A percentile compares a stretch with the other conserved stretches of the same genome.
Conservation (phyloP, 1,140 invertebrate species). For the Drosophila repletoides region DNA sequence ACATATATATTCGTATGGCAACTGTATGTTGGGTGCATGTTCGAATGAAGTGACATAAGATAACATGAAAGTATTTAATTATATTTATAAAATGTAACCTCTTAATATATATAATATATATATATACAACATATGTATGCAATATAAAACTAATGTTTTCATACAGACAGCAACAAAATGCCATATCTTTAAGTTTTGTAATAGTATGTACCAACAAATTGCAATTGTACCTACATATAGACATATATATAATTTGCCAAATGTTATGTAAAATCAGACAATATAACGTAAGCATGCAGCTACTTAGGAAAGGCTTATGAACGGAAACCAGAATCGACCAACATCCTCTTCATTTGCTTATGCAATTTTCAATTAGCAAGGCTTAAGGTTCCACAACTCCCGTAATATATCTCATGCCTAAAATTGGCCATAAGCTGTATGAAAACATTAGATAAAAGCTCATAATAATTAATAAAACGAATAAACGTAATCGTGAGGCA, state of each 20-base stretch:
- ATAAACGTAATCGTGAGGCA: slow-evolving; percentile 51
- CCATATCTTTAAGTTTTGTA: slow-evolving; percentile 35
- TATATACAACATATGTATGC: slow-evolving; percentile 25
- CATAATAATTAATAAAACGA: slow-evolving; percentile 76
- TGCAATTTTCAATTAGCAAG: slow-evolving; percentile 66
- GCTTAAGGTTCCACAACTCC: slow-evolving; percentile 52
- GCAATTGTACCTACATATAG: slow-evolving; percentile 26
- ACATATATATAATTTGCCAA: slow-evolving; percentile 51
- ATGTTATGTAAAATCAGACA: slow-evolving; percentile 32
- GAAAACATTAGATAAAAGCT: slow-evolving; percentile 63
- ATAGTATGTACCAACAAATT: slow-evolving; percentile 18
- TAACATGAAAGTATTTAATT: slow-evolving; percentile 47
- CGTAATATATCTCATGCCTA: slow-evolving; percentile 21
- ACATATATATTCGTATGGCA: slow-evolving; percentile 41
- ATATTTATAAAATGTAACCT: slow-evolving; percentile 45
- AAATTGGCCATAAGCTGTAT: slow-evolving; percentile 46
- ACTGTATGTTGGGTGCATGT: slow-evolving; percentile 24
- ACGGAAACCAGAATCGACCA: neutral
- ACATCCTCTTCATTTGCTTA: slow-evolving; percentile 18
- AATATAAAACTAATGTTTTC: slow-evolving; percentile 46
- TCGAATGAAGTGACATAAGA: slow-evolving; percentile 24
- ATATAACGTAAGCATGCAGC: slow-evolving; percentile 21
- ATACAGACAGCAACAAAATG: slow-evolving; percentile 29
- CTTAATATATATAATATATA: slow-evolving; percentile 33
- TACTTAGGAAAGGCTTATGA: slow-evolving; percentile 15